A percentile compares a stretch with the other conserved stretches of the same genome.
Conservation (phyloP, 2,888 invertebrate species). For the Eupithecia insigniata region DNA sequence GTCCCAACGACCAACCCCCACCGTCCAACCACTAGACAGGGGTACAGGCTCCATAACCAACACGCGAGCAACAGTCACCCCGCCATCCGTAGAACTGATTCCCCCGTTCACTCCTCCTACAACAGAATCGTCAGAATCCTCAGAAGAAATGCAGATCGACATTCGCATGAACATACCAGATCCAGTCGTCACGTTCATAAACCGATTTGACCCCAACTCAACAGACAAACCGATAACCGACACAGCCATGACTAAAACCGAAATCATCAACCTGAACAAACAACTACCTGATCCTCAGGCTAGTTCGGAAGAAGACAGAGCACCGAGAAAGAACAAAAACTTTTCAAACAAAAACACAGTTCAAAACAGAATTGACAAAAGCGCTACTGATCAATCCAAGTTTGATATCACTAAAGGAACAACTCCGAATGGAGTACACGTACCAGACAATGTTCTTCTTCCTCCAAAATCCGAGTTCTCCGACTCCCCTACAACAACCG, state of each 20-base stretch:
- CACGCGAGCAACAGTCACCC: slow-evolving; percentile 42
- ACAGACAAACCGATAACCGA: slow-evolving; percentile 65
- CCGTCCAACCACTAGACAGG: slow-evolving; percentile 53
- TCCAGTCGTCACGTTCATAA: slow-evolving; percentile 74
- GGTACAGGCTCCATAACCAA: slow-evolving; percentile 23
- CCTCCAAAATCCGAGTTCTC: slow-evolving; percentile 82
- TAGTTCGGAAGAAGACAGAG: slow-evolving; percentile 72
- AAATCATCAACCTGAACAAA: slow-evolving; percentile 71
- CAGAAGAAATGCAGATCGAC: slow-evolving; percentile 56
- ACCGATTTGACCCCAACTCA: slow-evolving; percentile 77
- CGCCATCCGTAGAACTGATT: slow-evolving; percentile 60
- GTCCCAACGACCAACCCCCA: slow-evolving; percentile 59
- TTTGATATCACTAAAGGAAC: slow-evolving; percentile 64
- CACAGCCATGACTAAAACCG: slow-evolving; percentile 68
- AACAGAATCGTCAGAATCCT: slow-evolving; percentile 52
- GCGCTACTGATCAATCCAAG: slow-evolving; percentile 53
- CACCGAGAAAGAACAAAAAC: slow-evolving; percentile 66
- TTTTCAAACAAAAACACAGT: slow-evolving; percentile 60
- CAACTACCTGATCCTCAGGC: slow-evolving; percentile 71
- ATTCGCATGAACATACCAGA: slow-evolving; percentile 53
- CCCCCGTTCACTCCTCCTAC: slow-evolving; percentile 62
- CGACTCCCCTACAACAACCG: slow-evolving; percentile 74
- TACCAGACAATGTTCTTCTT: slow-evolving; percentile 70
- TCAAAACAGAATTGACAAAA: slow-evolving; percentile 60
- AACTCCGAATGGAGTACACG: slow-evolving; percentile 47